These are phyloP conservation scores for Gymnarchus niloticus DNA, from an alignment of 2,113 vertebrate species.

Conservation along the genomic window DNA sequence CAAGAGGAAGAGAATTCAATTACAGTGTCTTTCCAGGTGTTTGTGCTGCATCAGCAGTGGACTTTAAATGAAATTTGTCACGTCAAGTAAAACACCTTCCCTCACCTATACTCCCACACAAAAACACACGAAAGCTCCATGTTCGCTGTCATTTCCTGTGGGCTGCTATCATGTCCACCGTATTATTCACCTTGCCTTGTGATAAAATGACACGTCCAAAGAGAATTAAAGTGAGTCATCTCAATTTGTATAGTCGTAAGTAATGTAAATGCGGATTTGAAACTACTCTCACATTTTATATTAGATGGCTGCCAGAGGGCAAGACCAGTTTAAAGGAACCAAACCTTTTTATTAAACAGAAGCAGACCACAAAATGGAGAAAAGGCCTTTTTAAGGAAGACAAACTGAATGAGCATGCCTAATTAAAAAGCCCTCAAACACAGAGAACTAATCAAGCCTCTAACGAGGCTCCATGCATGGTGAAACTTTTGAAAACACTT, in stretches of 20 bases:
- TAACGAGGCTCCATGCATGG: no score
- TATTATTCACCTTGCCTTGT: background rate
- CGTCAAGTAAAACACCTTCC: background rate
- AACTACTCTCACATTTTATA: background rate
- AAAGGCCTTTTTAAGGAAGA: no score
- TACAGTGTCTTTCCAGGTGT: constrained; percentile 19
- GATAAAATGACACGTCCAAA: background rate
- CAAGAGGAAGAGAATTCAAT: constrained; percentile 30
- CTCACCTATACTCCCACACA: background rate
- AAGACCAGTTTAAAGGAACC: background rate
- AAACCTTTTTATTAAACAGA: background rate
- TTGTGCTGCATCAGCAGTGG: constrained; percentile 17
- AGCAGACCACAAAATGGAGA: no score
- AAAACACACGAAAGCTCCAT: background rate
- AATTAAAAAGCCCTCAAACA: no score
- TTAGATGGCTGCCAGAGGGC: background rate
- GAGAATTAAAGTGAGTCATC: background rate
- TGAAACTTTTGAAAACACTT: no score
- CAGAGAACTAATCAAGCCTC: background rate
- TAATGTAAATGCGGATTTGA: background rate
- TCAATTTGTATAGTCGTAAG: constrained; percentile 13
- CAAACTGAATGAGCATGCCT: no score
- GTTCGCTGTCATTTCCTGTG: background rate
- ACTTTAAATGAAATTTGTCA: constrained; percentile 22
- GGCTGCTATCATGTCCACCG: background rate